Evolutionary conservation across 2,113 vertebrate species (phyloP), one percentile per base, ranked within the genome.

Genomic region (Elanoides forficatus): DNA sequence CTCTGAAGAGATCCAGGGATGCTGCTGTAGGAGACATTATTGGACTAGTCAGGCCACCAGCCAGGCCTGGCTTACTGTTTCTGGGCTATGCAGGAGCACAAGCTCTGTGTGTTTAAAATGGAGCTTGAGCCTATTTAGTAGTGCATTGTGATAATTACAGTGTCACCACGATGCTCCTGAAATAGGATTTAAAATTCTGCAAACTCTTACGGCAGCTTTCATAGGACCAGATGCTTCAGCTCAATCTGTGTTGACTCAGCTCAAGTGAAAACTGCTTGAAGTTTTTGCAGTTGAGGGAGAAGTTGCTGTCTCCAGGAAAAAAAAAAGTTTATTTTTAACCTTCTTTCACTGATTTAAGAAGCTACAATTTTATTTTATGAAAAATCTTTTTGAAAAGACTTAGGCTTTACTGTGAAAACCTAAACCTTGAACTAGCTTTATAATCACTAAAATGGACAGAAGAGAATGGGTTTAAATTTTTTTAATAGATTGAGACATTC

Each of bases 161-260:
- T 91, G 91, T 88, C 90, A 94, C 58, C 91, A 90, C 0, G 71
- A 95, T 87, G 66, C 67, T 96, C 90, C 78, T 94, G 92, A 96
- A 97, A 95, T 96, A 95, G 94, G 75, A 92, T 94, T 95, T 97
- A 63, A 92, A 96, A 94, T 97, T 95, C 93, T 95, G 87, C 89
- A 95, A 47, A 90, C 81, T 95, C 86, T 96, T 92, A 95, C 86
- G 67, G 91, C 81, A 91, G 83, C 48, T 95, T 97, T 95, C 94
- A 95, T 81, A 79, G 96, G 91, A 93, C 94, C 95, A 97, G 97
- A 97, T 97, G 95, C 97, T 97, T 97, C 88, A 87, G 81, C 65
- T 97, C 93, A 95, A 84, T 88, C 95, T 95, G 71, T 91, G 90
- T 95, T 97, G 96, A 97, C 93, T 97, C 91, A 95, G 94, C 95